Conservation (phyloP, 2,888 invertebrate genomes). For the Ptilodon capucinus region DNA sequence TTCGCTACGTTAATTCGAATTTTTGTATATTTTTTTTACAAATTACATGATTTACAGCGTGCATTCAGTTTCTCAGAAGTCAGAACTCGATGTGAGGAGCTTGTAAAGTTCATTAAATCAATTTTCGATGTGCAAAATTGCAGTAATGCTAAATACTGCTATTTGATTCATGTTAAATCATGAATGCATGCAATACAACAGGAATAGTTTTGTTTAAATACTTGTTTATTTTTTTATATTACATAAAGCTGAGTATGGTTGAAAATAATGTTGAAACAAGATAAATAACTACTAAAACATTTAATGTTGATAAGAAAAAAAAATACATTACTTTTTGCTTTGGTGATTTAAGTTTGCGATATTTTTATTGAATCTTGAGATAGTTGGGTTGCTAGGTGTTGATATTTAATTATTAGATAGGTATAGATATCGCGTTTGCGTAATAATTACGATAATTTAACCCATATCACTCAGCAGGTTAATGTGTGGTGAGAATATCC, state of each 20-base stretch:
- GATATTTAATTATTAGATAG: too few relatives aligned
- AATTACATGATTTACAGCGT: conserved; percentile 13
- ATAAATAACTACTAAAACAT: not conserved
- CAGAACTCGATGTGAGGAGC: conserved; percentile 16
- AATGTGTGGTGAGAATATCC: too few relatives aligned
- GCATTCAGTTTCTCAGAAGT: conserved; percentile 19
- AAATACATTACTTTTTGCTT: not conserved
- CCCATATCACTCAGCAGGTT: not conserved
- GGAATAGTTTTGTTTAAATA: not conserved
- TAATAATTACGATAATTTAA: not conserved
- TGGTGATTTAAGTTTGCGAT: not conserved
- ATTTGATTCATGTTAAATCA: too few relatives aligned
- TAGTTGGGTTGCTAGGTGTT: not conserved
- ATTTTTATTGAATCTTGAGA: not conserved
- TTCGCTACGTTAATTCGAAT: conserved; percentile 21
- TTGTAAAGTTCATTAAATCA: too few relatives aligned
- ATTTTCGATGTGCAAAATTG: not conserved
- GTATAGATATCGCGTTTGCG: too few relatives aligned
- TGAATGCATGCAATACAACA: not conserved
- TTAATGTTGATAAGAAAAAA: not conserved
- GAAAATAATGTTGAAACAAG: too few relatives aligned
- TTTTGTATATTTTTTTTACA: conserved; percentile 12
- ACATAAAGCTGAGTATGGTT: not conserved
- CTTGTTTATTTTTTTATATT: not conserved
- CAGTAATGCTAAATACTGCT: not conserved